Percentiles rank a stretch among this genome's conserved stretches.
Evolutionary conservation across 2,113 vertebrate genomes (phyloP).

Genomic region (Petromus typicus): DNA sequence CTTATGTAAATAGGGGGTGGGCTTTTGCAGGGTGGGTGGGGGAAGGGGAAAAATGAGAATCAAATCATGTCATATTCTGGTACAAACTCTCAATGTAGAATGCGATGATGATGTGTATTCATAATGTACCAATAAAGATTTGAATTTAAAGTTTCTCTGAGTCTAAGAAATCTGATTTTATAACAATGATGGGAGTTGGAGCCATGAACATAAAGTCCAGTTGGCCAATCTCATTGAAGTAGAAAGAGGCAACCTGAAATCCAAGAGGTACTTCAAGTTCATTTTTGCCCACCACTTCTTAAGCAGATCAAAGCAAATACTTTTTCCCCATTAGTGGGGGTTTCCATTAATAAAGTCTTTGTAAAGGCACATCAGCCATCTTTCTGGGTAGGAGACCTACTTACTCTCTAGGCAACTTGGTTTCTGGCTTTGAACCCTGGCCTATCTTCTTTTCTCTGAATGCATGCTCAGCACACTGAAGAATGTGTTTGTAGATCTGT

Average conservation of each 20-base stretch:
- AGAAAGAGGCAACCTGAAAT: not conserved
- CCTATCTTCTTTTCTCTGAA: not conserved
- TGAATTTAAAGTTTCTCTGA: constrained; percentile 34
- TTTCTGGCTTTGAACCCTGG: not conserved
- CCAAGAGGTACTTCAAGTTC: not conserved
- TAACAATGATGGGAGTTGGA: not conserved
- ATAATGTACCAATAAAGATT: too few species aligned
- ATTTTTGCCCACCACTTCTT: not conserved
- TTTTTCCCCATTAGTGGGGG: constrained; percentile 4
- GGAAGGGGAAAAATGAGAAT: too few species aligned
- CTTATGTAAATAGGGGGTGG: too few species aligned
- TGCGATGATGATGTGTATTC: too few species aligned
- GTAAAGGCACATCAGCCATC: not conserved
- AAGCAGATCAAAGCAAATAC: not conserved
- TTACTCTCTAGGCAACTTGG: not conserved
- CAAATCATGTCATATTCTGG: too few species aligned
- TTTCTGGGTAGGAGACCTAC: not conserved
- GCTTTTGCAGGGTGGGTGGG: too few species aligned
- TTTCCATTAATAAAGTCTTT: not conserved
- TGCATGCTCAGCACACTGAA: not conserved
- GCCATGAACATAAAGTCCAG: not conserved
- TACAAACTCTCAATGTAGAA: too few species aligned
- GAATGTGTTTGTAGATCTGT: not conserved
- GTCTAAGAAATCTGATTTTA: not conserved
- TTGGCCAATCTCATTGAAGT: not conserved